Base-by-base conservation (phyloP, 2,888 invertebrate species). In the Chalcosyrphus nemorum region DNA sequence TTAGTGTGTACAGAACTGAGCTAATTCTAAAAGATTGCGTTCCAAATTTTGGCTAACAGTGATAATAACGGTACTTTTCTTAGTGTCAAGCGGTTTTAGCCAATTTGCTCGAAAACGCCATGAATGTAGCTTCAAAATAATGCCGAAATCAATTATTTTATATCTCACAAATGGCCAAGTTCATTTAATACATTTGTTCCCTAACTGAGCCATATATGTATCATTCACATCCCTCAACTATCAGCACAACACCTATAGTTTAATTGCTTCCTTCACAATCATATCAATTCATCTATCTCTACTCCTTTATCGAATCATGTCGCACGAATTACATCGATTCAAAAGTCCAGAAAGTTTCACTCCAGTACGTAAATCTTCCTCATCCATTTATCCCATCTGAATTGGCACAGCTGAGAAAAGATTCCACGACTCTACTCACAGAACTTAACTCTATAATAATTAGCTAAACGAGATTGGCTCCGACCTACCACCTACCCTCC, bases 391-490 rank as follows among this genome's bases (percentile, higher is more conserved):
- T 57, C 63, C n/a, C 45, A 61, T 54, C 45, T 45, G 5, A 63
- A 43, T 77, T 61, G 70, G 29, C 74, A 38, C 38, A 74, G 63
- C 74, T 74, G 56, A 65, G 63, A 45, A 43, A 32, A 61, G 54
- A 52, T 63, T 71, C 56, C 56, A 61, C n/a, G n/a, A n/a, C 63
- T 57, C 41, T 41, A 38, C 38, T 57, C 66, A n/a, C 57, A 66
- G n/a, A 59, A 66, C 75, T 76, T 76, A 76, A 76, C 50, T 59
- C 43, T 17, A 72, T 66, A 74, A 74, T 72, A 74, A 66, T 80
- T 72, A 66, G 59, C 57, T 59, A 43, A 74, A 80, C 72, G 59
- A 52, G 32, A 72, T 66, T 72, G 72, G 43, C 59, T 54, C 27
- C 7, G 32, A 52, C 27, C 29, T 45, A 43, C 29, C 35, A 35